These are phyloP conservation scores for Camelus dromedarius DNA, from an alignment of 2,113 vertebrate species.

Conservation along the genomic window DNA sequence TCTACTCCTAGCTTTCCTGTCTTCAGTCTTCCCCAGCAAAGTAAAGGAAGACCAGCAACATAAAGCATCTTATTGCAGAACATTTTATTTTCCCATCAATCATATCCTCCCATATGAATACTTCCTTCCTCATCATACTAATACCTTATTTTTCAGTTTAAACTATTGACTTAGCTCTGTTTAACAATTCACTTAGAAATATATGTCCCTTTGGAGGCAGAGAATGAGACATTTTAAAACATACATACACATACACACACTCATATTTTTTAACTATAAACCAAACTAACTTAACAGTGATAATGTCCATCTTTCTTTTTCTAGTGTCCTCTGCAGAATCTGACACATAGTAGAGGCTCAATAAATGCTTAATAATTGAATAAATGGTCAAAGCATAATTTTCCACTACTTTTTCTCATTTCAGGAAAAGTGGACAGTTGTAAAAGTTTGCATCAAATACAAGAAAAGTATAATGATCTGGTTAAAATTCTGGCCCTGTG, in stretches of 20 bases:
- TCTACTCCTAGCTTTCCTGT: not conserved
- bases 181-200: constrained; percentile 1
- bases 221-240: not conserved
- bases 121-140: not conserved
- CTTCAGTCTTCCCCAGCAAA: not conserved
- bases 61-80: not conserved
- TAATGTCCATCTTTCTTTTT: not conserved
- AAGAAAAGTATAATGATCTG: not conserved
- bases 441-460: not conserved
- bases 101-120: not conserved
- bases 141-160: not conserved
- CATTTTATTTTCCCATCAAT: not conserved
- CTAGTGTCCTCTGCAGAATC: not conserved
- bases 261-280: not conserved
- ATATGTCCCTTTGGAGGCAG: not conserved
- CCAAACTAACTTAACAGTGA: not conserved
- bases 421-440: not conserved
- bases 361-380: constrained; percentile 9
- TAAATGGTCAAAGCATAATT: not conserved
- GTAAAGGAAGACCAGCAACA: not conserved
- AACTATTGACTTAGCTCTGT: not conserved
- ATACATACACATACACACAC: not conserved
- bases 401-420: not conserved
- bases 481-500: not conserved
- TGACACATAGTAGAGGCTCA: not conserved